phyloP scores from a whole-genome alignment of 2,888 invertebrate genomes.

The Autographa gamma region DNA sequence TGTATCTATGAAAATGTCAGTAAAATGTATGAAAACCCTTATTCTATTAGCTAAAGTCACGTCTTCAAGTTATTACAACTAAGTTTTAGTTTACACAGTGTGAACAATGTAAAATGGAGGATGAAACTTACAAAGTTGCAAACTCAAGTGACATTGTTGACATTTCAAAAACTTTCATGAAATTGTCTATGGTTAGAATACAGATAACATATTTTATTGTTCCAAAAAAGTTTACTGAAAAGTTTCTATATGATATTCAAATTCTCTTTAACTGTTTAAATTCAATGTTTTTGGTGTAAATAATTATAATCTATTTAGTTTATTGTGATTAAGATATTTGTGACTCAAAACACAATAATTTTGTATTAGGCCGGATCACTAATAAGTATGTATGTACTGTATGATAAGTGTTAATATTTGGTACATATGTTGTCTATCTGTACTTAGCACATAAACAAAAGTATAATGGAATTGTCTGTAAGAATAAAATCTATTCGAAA shows the following conservation, averaged over 20 bases:
- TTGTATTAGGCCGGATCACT: slow-evolving; percentile 63
- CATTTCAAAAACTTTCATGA: neutral
- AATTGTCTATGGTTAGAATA: neutral
- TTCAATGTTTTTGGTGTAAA: too few relatives aligned
- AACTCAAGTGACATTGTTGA: neutral
- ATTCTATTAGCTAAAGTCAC: slow-evolving; percentile 14
- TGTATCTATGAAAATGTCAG: neutral
- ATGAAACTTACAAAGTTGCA: slow-evolving; percentile 4
- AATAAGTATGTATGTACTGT: slow-evolving; percentile 73
- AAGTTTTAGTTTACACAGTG: slow-evolving; percentile 18
- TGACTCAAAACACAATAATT: slow-evolving; percentile 48
- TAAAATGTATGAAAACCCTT: neutral
- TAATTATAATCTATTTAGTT: too few relatives aligned
- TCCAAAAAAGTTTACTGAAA: neutral
- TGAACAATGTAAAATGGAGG: neutral
- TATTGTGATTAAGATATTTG: slow-evolving; percentile 22
- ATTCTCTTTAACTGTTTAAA: too few relatives aligned
- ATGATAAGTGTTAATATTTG: slow-evolving; percentile 83
- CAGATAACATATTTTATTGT: neutral
- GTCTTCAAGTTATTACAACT: slow-evolving; percentile 21
- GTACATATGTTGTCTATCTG: slow-evolving; percentile 83
- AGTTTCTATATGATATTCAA: neutral
- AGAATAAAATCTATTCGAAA: slow-evolving; percentile 87
- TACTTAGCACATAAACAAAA: slow-evolving; percentile 83
- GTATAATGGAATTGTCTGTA: slow-evolving; percentile 89